phyloP scores from a whole-genome alignment of 1,140 invertebrate genomes.

The Zaprionus davidi region DNA sequence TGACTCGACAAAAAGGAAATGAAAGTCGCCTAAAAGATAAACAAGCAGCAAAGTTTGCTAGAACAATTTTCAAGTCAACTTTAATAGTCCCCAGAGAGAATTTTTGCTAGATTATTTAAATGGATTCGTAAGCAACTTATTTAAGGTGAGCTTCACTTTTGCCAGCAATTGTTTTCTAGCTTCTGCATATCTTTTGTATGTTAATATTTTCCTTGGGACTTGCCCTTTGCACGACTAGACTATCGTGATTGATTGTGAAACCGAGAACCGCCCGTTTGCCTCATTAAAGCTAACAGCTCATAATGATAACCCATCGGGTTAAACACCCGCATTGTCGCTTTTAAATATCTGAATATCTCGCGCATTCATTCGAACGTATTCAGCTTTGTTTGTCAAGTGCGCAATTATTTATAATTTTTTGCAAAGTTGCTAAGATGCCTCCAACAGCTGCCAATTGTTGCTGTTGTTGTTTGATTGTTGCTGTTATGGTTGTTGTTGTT shows the following conservation, averaged over 20 bases:
- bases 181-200: constrained; percentile 30
- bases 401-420: constrained; percentile 66
- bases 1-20: constrained; percentile 35
- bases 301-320: constrained; percentile 62
- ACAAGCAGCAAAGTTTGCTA: neutral
- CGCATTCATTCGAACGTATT: constrained; percentile 17
- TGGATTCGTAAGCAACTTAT: neutral
- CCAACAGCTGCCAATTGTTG: constrained; percentile 32
- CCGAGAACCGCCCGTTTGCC: constrained; percentile 23
- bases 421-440: constrained; percentile 32
- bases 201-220: constrained; percentile 10
- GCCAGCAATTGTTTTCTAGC: neutral
- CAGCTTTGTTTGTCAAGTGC: constrained; percentile 68
- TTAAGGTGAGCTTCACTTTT: neutral
- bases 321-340: constrained; percentile 66
- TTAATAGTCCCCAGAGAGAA: neutral
- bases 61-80: constrained; percentile 5
- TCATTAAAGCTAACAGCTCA: constrained; percentile 42
- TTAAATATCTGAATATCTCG: constrained; percentile 29
- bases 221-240: constrained; percentile 3
- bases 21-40: constrained; percentile 3
- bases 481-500: constrained; percentile 28
- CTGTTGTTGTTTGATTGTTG: constrained; percentile 38
- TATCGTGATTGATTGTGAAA: constrained; percentile 53
- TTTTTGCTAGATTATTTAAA: constrained; percentile 1